Evolutionary conservation across 2,797 vertebrate genomes (phyloP).

Genomic region (Acridotheres tristis): DNA sequence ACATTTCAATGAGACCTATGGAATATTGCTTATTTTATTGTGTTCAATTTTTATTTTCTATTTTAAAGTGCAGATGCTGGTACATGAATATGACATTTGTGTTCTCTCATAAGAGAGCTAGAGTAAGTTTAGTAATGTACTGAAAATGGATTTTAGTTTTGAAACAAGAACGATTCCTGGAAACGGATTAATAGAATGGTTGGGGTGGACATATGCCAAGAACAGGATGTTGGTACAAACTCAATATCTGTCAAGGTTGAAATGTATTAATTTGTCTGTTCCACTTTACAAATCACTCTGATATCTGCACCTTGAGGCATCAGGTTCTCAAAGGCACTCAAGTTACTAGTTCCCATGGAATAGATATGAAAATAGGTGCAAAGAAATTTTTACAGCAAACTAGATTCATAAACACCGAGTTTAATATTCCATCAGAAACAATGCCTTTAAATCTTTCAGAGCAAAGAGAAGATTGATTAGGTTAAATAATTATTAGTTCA

Average conservation of each 20-base stretch:
- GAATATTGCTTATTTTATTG: neutral
- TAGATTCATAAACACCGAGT: neutral
- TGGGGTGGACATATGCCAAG: neutral
- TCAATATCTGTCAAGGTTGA: neutral
- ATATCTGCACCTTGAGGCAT: neutral
- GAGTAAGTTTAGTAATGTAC: neutral
- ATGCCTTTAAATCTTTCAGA: neutral
- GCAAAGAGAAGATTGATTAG: neutral
- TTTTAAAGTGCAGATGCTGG: neutral
- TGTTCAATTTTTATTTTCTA: neutral
- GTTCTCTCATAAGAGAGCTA: neutral
- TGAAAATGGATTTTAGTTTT: neutral
- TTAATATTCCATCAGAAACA: neutral
- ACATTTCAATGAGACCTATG: neutral
- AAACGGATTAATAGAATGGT: neutral
- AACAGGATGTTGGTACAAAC: neutral
- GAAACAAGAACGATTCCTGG: slow-evolving; percentile 1
- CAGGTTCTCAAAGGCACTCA: neutral
- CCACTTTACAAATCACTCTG: neutral
- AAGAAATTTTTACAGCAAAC: neutral
- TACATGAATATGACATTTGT: neutral
- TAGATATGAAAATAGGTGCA: neutral
- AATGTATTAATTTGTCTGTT: neutral
- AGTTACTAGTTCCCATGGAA: neutral
- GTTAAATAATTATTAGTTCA: neutral